phyloP scores from a whole-genome alignment of 2,797 vertebrate species.

The Microhierax caerulescens region DNA sequence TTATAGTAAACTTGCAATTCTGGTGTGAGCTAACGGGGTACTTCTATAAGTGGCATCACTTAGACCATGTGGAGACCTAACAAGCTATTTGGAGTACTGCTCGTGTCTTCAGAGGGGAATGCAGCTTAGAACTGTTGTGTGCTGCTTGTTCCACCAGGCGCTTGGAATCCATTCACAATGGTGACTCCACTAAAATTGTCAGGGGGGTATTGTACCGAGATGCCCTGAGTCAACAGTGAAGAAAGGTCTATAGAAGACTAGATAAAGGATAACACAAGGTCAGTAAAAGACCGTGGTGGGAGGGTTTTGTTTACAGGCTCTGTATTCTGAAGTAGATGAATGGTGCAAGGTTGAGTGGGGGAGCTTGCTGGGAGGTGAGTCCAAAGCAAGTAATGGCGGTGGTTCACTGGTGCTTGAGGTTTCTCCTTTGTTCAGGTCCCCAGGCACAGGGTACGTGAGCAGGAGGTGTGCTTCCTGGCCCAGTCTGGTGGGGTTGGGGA shows the following conservation, averaged over 20 bases:
- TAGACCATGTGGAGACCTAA: accelerated
- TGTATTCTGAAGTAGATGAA: accelerated
- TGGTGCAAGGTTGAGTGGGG: accelerated
- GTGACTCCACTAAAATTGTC: accelerated
- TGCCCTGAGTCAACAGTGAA: accelerated
- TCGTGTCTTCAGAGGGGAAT: accelerated
- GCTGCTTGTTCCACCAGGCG: accelerated
- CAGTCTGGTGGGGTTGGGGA: accelerated
- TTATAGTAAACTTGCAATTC: constrained; percentile 66
- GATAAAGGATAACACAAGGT: accelerated
- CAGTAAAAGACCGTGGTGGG: accelerated
- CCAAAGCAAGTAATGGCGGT: accelerated
- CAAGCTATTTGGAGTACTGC: accelerated
- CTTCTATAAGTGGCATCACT: accelerated
- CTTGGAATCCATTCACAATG: accelerated
- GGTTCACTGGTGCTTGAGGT: accelerated
- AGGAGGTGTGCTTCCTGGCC: accelerated
- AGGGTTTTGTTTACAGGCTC: accelerated
- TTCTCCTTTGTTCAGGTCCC: accelerated
- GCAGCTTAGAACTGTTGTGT: accelerated
- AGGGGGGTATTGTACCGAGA: accelerated
- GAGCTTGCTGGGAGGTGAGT: accelerated
- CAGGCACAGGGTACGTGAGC: accelerated
- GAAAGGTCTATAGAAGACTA: accelerated
- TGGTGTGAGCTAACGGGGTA: neutral